Evolutionary conservation across 2,113 vertebrate species (phyloP).

Genomic region (Antigone vipio): DNA sequence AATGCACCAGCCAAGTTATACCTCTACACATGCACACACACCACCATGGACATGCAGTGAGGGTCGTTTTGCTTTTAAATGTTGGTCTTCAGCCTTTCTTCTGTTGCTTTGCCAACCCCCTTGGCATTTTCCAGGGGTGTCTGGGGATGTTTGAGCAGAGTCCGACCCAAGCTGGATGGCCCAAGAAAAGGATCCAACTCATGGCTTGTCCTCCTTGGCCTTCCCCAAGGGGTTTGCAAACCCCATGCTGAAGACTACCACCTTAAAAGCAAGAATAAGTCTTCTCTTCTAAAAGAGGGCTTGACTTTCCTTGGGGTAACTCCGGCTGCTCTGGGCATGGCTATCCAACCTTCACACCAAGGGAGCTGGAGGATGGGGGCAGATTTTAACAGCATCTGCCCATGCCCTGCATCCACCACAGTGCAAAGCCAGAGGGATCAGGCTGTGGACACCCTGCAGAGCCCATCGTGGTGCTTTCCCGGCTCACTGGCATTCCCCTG

Average conservation of each 20-base stretch:
- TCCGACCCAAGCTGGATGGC: too few species aligned
- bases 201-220: neutral
- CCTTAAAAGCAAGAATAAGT: neutral
- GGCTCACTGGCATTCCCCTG: neutral
- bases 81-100: too few species aligned
- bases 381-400: neutral
- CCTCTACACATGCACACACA: neutral
- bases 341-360: neutral
- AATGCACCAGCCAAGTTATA: accelerated
- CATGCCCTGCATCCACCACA: neutral
- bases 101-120: neutral
- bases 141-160: neutral
- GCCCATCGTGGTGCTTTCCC: neutral
- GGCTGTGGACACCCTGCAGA: neutral
- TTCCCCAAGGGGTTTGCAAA: neutral
- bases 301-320: neutral
- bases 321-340: neutral
- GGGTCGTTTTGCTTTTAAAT: neutral
- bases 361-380: neutral
- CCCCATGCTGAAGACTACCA: neutral
- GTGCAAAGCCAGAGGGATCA: neutral
- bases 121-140: neutral
- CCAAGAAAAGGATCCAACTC: neutral
- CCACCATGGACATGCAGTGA: neutral
- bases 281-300: neutral